A percentile compares a stretch with the other conserved stretches of the same genome.
These are phyloP conservation scores for Spondyliosoma cantharus DNA, from an alignment of 2,797 vertebrate species.

Conservation along the genomic window DNA sequence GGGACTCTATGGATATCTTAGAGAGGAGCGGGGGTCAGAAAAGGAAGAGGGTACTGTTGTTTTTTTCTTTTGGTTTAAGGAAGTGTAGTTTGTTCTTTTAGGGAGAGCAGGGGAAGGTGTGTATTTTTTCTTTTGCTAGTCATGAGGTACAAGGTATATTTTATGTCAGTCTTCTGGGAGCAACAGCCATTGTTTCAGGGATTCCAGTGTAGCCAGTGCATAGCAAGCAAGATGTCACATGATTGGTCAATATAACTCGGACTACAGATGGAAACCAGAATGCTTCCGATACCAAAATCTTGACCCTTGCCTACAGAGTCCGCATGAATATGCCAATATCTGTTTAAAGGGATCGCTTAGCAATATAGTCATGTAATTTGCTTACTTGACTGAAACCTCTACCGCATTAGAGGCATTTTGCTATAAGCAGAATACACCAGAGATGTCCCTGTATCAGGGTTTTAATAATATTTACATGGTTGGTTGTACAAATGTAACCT, in stretches of 20 bases:
- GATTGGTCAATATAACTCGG: too few relatives aligned
- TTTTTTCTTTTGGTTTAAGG: not conserved
- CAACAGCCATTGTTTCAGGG: too few relatives aligned
- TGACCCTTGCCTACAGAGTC: too few relatives aligned
- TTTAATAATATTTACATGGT: not conserved
- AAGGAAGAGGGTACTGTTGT: not conserved
- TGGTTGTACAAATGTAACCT: too few relatives aligned
- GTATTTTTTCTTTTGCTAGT: not conserved
- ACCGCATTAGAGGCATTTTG: not conserved
- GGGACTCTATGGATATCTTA: not conserved
- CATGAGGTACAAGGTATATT: not conserved
- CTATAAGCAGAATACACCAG: not conserved
- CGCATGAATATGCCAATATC: too few relatives aligned
- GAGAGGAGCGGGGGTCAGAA: not conserved
- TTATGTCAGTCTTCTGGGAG: not conserved
- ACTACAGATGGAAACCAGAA: too few relatives aligned
- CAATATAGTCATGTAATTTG: too few relatives aligned
- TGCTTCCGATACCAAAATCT: too few relatives aligned
- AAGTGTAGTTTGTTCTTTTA: not conserved
- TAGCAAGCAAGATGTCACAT: too few relatives aligned
- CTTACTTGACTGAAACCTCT: too few relatives aligned
- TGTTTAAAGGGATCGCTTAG: too few relatives aligned
- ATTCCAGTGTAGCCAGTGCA: too few relatives aligned
- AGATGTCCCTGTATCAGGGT: not conserved
- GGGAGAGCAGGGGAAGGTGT: not conserved